phyloP scores from a whole-genome alignment of 2,113 vertebrate genomes.

The Anolis sagrei region DNA sequence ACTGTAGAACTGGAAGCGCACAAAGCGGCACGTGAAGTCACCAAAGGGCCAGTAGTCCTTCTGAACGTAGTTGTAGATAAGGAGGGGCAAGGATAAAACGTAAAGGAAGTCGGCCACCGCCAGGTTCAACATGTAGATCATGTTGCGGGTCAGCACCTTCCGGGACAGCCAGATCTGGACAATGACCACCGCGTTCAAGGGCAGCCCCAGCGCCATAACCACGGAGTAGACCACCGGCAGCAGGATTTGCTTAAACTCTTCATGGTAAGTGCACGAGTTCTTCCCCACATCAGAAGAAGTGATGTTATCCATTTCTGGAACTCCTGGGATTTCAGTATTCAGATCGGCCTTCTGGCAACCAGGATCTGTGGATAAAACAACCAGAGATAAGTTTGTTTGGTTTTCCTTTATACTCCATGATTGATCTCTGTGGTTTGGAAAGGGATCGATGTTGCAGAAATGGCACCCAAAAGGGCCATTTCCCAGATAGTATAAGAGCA shows the following conservation, averaged over 20 bases:
- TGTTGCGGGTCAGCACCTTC: slow-evolving; percentile 81
- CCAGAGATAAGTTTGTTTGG: not conserved
- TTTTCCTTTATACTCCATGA: not conserved
- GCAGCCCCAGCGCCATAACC: slow-evolving; percentile 87
- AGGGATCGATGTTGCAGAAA: not conserved
- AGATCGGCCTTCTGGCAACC: fast-evolving
- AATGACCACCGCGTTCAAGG: slow-evolving; percentile 87
- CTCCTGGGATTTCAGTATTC: fast-evolving
- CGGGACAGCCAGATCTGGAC: slow-evolving; percentile 84
- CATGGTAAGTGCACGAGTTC: slow-evolving; percentile 86
- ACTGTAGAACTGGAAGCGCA: slow-evolving; percentile 97
- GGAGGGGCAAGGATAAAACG: slow-evolving; percentile 91
- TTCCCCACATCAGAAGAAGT: fast-evolving
- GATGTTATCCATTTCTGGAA: slow-evolving; percentile 46
- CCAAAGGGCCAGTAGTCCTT: slow-evolving; percentile 97
- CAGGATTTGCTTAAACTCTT: slow-evolving; percentile 91
- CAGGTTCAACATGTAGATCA: slow-evolving; percentile 94
- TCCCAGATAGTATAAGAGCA: not conserved
- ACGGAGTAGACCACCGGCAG: slow-evolving; percentile 87
- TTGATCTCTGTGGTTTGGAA: not conserved
- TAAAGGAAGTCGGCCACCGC: slow-evolving; percentile 91
- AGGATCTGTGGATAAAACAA: slow-evolving; percentile 44
- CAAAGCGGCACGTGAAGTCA: slow-evolving; percentile 86
- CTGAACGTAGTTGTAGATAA: slow-evolving; percentile 94
- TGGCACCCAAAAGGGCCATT: not conserved